Evolutionary conservation across 2,888 invertebrate species (phyloP).

Genomic region (Gymnosoma rotundatum): DNA sequence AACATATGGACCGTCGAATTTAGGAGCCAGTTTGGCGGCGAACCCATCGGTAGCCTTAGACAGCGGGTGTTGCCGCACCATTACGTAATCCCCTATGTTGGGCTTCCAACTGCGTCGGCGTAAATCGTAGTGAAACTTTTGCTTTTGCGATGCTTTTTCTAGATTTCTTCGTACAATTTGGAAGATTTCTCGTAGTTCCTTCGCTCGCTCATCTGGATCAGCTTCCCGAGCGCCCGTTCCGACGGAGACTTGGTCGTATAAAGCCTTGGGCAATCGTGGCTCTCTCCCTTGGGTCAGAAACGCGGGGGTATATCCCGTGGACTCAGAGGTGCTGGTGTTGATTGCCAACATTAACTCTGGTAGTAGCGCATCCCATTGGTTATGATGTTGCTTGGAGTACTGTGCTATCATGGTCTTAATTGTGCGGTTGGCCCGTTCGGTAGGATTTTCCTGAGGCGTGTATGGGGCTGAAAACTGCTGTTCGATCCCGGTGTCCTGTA

Average conservation of each 20-base stretch:
- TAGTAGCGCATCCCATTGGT: neutral
- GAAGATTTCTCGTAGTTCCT: constrained; percentile 8
- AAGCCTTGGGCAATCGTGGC: constrained; percentile 11
- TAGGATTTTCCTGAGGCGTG: neutral
- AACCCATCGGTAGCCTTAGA: neutral
- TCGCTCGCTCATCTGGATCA: neutral
- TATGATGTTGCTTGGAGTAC: neutral
- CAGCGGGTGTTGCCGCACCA: neutral
- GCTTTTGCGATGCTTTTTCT: no score
- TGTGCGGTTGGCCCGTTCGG: no score
- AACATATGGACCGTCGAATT: neutral
- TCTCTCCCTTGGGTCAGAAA: constrained; percentile 22
- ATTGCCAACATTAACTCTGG: constrained; percentile 19
- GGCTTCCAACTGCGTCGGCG: neutral
- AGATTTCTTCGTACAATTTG: neutral
- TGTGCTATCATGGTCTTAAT: neutral
- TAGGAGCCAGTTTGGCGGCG: constrained; percentile 11
- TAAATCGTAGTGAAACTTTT: neutral
- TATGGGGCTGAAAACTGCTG: constrained; percentile 20
- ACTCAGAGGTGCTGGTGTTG: constrained; percentile 11
- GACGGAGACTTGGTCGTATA: constrained; percentile 4
- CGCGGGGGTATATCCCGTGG: constrained; percentile 20
- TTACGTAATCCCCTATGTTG: neutral
- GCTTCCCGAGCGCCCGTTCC: neutral
- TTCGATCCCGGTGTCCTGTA: neutral